These are phyloP conservation scores for Scalopus aquaticus DNA, from an alignment of 2,113 vertebrate genomes.

Conservation along the genomic window DNA sequence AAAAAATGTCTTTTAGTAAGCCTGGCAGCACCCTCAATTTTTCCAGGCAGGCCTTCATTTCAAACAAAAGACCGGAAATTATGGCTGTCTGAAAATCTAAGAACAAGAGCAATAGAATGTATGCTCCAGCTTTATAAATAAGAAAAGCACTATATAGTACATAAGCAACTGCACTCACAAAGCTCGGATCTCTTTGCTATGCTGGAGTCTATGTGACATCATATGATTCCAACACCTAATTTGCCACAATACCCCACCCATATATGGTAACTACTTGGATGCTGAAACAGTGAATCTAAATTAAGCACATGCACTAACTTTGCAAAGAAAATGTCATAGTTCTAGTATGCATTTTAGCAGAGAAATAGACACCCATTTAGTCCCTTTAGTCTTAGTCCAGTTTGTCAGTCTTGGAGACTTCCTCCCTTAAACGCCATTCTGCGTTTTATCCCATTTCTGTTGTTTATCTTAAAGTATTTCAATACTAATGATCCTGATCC, in stretches of 20 bases:
- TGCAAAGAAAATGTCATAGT: constrained; percentile 53
- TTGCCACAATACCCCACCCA: constrained; percentile 40
- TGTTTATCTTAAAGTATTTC: constrained; percentile 35
- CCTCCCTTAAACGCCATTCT: neutral
- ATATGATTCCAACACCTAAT: constrained; percentile 65
- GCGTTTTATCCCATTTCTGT: constrained; percentile 14
- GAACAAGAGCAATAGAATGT: constrained; percentile 67
- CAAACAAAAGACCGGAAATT: constrained; percentile 78
- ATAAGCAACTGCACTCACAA: constrained; percentile 52
- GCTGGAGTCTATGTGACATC: constrained; percentile 46
- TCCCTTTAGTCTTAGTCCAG: constrained; percentile 13
- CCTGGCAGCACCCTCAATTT: constrained; percentile 77
- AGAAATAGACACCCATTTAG: constrained; percentile 32
- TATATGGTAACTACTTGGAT: constrained; percentile 52
- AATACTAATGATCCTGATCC: neutral
- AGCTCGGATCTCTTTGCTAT: neutral
- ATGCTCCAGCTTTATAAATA: constrained; percentile 68
- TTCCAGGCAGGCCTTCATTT: constrained; percentile 78
- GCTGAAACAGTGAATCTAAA: constrained; percentile 61
- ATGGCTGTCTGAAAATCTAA: constrained; percentile 76
- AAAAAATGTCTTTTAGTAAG: constrained; percentile 70
- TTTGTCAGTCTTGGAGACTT: constrained; percentile 15
- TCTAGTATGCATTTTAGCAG: constrained; percentile 51
- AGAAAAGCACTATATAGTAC: constrained; percentile 49
- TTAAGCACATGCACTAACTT: constrained; percentile 69